Evolutionary conservation across 2,113 vertebrate genomes (phyloP), one percentile per base, ranked within the genome.

Genomic region (Formicarius rufipectus): DNA sequence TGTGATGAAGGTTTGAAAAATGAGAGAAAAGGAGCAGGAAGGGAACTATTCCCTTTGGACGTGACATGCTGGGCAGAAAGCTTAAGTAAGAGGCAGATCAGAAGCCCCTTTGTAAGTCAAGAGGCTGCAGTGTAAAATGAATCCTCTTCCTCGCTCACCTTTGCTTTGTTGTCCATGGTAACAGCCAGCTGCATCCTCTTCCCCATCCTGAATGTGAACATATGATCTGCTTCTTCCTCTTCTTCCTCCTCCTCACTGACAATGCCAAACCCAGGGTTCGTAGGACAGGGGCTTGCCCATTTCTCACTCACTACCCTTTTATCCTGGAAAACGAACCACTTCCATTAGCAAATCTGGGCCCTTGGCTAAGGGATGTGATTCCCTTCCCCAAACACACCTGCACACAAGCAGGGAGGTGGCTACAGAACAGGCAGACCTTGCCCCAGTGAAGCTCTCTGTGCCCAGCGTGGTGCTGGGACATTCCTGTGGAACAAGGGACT

Each of bases 101-200:
- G 84, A 81, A 84, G 40, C 49, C 37, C 13, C 73, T 95, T 92
- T 81, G 81, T 86, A 64, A 90, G 76, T n/a, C 19, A 74, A 84
- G 83, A 88, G 69, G 53, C 55, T 21, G 7, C 62, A 92, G 23
- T 25, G 44, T 67, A 67, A 81, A 39, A 81, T 50, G 60, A 87
- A 89, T 72, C 72, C 17, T 53, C 44, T 63, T 74, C 42, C 27
- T 44, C 39, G 31, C 98, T 98, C 97, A 99, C 99, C 99, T 99
- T 98, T 82, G 97, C 97, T 98, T 99, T 99, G 78, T 98, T 99
- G 81, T 98, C 98, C 98, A 99, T 98, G 71, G 99, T 99, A 95
- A 99, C 98, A 3, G 97, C 98, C 81, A 99, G 97, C 92, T 99
- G 99, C 96, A 99, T 98, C 94, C 98, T 98, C 96, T 99, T 98